phyloP scores from a whole-genome alignment of 2,888 invertebrate genomes.

The Hymenopus coronatus region DNA sequence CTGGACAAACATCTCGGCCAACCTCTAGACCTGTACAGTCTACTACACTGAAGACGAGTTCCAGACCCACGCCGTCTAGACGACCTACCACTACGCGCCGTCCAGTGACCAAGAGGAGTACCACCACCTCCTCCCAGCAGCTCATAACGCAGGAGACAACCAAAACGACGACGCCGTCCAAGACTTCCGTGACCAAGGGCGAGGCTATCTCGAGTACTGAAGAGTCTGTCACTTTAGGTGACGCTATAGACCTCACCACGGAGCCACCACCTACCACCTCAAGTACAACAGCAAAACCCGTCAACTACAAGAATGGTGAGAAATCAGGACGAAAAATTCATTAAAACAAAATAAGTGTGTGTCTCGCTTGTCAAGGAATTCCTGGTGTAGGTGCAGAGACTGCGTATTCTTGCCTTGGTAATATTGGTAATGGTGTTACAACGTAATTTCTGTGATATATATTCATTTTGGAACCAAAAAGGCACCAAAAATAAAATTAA shows the following conservation, averaged over 20 bases:
- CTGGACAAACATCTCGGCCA: not conserved
- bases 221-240: conserved; percentile 36
- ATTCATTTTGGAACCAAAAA: not conserved
- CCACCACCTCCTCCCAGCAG: not conserved
- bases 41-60: conserved; percentile 41
- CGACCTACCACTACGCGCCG: conserved; percentile 35
- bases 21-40: conserved; percentile 37
- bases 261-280: conserved; percentile 36
- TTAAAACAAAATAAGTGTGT: not conserved
- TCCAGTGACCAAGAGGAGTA: conserved; percentile 28
- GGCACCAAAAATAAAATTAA: no score
- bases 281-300: conserved; percentile 37
- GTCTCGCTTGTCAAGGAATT: not conserved
- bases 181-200: conserved; percentile 41
- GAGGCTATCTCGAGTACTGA: conserved; percentile 45
- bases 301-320: conserved; percentile 48
- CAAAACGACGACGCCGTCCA: conserved; percentile 30
- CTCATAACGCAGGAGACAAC: not conserved
- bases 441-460: not conserved
- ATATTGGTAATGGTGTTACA: not conserved
- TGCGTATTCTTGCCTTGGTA: not conserved
- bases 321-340: conserved; percentile 29
- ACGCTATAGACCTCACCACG: conserved; percentile 36
- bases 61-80: conserved; percentile 39
- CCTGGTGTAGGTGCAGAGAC: not conserved